phyloP scores from a whole-genome alignment of 2,797 vertebrate genomes.

The Cheirogaleus major region DNA sequence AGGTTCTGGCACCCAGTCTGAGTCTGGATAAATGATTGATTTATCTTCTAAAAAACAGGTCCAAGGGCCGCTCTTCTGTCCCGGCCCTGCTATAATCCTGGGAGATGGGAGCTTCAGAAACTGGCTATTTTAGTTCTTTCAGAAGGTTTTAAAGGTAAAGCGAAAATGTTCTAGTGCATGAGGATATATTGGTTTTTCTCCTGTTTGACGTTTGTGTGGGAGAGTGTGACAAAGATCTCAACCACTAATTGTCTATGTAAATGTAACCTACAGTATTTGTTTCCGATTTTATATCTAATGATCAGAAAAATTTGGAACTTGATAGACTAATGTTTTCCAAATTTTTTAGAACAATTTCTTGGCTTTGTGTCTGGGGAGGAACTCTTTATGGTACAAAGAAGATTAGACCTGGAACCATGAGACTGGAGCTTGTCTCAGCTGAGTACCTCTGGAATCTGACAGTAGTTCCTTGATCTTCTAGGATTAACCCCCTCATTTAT shows the following conservation, averaged over 20 bases:
- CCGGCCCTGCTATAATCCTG: background rate
- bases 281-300: background rate
- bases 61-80: background rate
- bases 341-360: background rate
- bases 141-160: background rate
- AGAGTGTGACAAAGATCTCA: background rate
- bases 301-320: background rate
- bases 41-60: background rate
- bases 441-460: background rate
- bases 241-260: background rate
- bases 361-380: background rate
- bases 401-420: background rate
- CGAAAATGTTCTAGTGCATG: background rate
- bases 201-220: background rate
- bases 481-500: background rate
- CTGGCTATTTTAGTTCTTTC: background rate
- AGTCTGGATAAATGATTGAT: background rate
- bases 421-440: background rate
- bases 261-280: background rate
- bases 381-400: background rate
- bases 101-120: background rate
- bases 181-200: background rate
- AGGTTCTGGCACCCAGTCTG: background rate
- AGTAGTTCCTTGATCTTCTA: background rate
- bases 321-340: background rate